Evolutionary conservation across 2,888 invertebrate species (phyloP).

Genomic region (Blomia tropicalis): DNA sequence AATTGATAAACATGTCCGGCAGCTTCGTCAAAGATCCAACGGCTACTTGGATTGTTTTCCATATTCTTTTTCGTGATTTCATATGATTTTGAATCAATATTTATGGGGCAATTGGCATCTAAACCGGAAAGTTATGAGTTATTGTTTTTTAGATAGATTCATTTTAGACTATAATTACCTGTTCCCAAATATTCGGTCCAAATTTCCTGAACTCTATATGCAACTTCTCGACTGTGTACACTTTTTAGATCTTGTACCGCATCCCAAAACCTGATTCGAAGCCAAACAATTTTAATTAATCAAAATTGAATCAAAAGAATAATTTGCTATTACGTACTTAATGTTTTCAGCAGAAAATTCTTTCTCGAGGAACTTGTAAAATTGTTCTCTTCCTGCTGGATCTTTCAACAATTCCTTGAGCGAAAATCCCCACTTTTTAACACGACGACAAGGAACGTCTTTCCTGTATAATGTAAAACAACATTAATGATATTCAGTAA

Average conservation of each 20-base stretch:
- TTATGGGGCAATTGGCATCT: slow-evolving; percentile 89
- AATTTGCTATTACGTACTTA: slow-evolving; percentile 51
- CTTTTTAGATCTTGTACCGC: slow-evolving; percentile 58
- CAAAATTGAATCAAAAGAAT: background rate
- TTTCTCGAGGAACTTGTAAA: slow-evolving; percentile 84
- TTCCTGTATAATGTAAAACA: slow-evolving; percentile 50
- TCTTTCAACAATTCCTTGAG: slow-evolving; percentile 84
- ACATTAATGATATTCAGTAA: background rate
- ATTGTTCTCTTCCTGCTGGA: slow-evolving; percentile 87
- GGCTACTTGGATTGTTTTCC: slow-evolving; percentile 51
- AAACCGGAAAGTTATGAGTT: slow-evolving; percentile 35
- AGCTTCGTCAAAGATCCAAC: slow-evolving; percentile 92
- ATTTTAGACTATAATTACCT: slow-evolving; percentile 13
- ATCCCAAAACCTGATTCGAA: slow-evolving; percentile 67
- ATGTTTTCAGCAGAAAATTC: slow-evolving; percentile 98
- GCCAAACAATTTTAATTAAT: no score
- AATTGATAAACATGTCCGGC: slow-evolving; percentile 96
- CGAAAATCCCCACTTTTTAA: slow-evolving; percentile 92
- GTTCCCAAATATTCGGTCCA: slow-evolving; percentile 43
- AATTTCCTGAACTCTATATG: slow-evolving; percentile 62
- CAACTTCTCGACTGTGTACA: slow-evolving; percentile 40
- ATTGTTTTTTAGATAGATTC: background rate
- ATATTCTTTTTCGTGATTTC: slow-evolving; percentile 66
- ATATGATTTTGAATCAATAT: slow-evolving; percentile 82
- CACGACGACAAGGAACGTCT: slow-evolving; percentile 77